These are phyloP conservation scores for Metalampra italica DNA, from an alignment of 2,888 invertebrate species.

Conservation along the genomic window DNA sequence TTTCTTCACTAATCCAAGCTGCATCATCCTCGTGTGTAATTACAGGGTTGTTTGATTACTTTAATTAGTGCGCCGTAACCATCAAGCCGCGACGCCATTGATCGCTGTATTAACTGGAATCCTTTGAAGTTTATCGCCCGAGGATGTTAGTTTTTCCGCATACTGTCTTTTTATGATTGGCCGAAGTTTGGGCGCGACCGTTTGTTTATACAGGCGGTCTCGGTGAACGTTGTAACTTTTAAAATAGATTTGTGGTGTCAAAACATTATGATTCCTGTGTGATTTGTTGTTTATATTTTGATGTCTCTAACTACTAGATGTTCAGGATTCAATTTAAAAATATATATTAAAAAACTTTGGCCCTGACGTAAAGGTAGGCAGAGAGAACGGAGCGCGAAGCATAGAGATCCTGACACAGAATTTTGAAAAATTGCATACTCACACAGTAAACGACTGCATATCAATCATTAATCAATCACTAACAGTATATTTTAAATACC, in stretches of 20 bases:
- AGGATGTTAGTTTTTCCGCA: constrained; percentile 79
- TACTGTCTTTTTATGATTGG: constrained; percentile 77
- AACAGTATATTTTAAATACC: no score
- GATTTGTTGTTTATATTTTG: constrained; percentile 39
- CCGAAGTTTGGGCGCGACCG: constrained; percentile 72
- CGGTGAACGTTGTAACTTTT: constrained; percentile 48
- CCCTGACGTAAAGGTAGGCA: no score
- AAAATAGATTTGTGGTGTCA: constrained; percentile 76
- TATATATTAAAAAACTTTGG: no score
- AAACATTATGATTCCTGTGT: constrained; percentile 61
- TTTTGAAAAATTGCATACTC: no score
- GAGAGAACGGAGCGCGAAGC: no score
- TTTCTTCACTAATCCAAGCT: no score
- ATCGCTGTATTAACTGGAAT: constrained; percentile 61
- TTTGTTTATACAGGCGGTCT: constrained; percentile 70
- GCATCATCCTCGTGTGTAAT: not conserved
- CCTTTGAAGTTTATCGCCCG: constrained; percentile 69
- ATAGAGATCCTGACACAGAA: no score
- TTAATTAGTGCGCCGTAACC: constrained; percentile 58
- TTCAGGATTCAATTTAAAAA: not conserved
- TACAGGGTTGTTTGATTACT: constrained; percentile 13
- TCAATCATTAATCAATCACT: no score
- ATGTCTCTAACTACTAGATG: constrained; percentile 12
- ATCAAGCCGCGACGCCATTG: constrained; percentile 61
- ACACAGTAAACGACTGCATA: no score